Evolutionary conservation across 2,888 invertebrate genomes (phyloP), one percentile per base, ranked within the genome.

Genomic region (Eristalinus aeneus): DNA sequence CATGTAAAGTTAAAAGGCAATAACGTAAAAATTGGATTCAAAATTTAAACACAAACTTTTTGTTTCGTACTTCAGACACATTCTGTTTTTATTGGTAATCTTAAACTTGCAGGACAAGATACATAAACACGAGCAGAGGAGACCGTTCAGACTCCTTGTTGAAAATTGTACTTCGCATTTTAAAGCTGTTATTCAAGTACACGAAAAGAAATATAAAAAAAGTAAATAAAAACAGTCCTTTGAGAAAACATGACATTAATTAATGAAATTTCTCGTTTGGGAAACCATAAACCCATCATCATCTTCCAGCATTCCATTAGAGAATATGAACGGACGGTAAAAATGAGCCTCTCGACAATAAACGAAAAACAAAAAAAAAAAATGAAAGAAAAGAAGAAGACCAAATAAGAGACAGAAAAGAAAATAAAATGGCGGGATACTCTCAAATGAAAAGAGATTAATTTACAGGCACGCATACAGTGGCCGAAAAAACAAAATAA

Each of bases 251-350:
- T 34, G 71, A 80, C 71, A 84, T 80, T 84, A 72, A 80, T 80
- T 80, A 84, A 80, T 80, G 72, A 72, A 73, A 74, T 56, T 60
- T 72, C 27, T 61, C 71, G 34, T 82, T 77, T 20, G 54, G 27
- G 73, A 74, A 86, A 82, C 77, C 77, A 74, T 82, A 82, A 82
- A 82, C 68, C 74, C 82, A 73, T 74, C 82, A 82, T 36, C 65
- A 74, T 73, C 68, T 54, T 60, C 53, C 56, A 58, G 60, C 36
- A 72, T 72, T 64, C 69, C 80, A 68, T 72, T 63, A 34, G n/a
- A 85, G n/a, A 10, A 72, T 65, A 32, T 16, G 71, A 80, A 23
- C 61, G 74, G 22, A 34, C 23, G 20, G 22, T 69, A 58, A 75
- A 64, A 65, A 69, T 46, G 39, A 58, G 34, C 46, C 23, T 34